phyloP scores from a whole-genome alignment of 2,888 invertebrate species.

The Lasioglossum lativentre region DNA sequence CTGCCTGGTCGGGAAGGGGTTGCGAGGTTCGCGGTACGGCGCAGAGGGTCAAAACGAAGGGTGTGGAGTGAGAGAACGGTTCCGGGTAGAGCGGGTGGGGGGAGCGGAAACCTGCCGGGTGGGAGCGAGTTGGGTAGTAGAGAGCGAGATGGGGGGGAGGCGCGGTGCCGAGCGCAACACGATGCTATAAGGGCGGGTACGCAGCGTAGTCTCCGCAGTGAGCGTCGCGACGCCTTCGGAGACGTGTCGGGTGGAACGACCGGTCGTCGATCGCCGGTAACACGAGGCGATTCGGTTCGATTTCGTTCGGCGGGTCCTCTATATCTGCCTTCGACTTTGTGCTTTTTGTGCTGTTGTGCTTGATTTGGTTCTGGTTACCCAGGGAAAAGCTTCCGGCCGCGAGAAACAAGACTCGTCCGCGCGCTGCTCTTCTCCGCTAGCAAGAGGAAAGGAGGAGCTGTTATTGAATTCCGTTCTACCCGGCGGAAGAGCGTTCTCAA shows the following conservation, averaged over 20 bases:
- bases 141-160: conserved; percentile 45
- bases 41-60: conserved; percentile 50
- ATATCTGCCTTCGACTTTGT: conserved; percentile 25
- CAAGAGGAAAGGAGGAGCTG: not conserved
- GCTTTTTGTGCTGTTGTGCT: conserved; percentile 46
- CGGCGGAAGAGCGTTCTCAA: conserved; percentile 15
- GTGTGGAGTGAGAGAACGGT: conserved; percentile 25
- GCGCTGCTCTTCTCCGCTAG: not conserved
- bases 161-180: conserved; percentile 76
- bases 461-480: not conserved
- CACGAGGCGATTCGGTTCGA: conserved; percentile 67
- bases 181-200: conserved; percentile 84
- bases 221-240: conserved; percentile 81
- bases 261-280: conserved; percentile 52
- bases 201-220: conserved; percentile 83
- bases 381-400: not conserved
- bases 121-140: conserved; percentile 10
- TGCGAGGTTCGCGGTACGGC: conserved; percentile 55
- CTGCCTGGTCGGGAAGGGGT: conserved; percentile 11
- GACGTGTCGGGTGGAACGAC: conserved; percentile 60
- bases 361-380: conserved; percentile 21
- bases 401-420: not conserved
- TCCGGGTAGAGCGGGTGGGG: conserved; percentile 17
- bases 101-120: conserved; percentile 29
- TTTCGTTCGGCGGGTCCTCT: not conserved